A percentile compares a stretch with the other conserved stretches of the same genome.
These are phyloP conservation scores for Pseudomyrmex concolor DNA, from an alignment of 1,140 invertebrate genomes.

Conservation along the genomic window DNA sequence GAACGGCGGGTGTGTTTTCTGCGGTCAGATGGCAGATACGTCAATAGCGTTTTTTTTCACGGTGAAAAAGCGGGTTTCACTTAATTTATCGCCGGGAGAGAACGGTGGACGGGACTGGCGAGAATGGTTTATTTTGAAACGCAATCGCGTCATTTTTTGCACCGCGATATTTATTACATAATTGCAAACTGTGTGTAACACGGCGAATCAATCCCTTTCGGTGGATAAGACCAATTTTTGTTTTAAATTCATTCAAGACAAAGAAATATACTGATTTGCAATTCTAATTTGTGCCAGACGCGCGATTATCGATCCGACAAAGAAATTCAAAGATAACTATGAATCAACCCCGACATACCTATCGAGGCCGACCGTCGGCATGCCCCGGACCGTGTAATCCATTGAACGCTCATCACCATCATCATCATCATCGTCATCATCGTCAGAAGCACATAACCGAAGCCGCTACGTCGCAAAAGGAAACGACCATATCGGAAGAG, in stretches of 20 bases:
- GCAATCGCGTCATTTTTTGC: constrained; percentile 29
- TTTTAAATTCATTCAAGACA: not conserved
- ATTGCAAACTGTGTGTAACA: not conserved
- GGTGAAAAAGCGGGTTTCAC: not conserved
- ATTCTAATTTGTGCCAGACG: constrained; percentile 6
- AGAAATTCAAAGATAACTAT: constrained; percentile 16
- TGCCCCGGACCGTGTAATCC: constrained; percentile 72
- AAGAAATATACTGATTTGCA: not conserved
- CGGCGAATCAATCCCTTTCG: not conserved
- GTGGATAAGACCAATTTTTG: not conserved
- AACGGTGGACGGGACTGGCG: too few relatives aligned
- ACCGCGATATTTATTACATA: constrained; percentile 31
- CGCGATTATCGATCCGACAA: not conserved
- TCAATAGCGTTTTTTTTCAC: constrained; percentile 46
- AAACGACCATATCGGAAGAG: not conserved
- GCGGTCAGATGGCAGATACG: constrained; percentile 35
- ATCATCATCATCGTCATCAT: constrained; percentile 25
- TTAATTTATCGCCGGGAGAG: constrained; percentile 35
- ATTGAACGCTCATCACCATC: constrained; percentile 16
- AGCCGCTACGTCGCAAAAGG: not conserved
- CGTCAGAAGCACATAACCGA: not conserved
- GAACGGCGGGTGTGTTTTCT: constrained; percentile 23
- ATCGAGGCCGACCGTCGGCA: constrained; percentile 42
- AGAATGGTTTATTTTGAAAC: constrained; percentile 7
- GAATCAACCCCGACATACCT: constrained; percentile 43